Percentiles rank a stretch among this genome's conserved stretches.
phyloP scores from a whole-genome alignment of 2,797 vertebrate species.

The Chelon auratus region DNA sequence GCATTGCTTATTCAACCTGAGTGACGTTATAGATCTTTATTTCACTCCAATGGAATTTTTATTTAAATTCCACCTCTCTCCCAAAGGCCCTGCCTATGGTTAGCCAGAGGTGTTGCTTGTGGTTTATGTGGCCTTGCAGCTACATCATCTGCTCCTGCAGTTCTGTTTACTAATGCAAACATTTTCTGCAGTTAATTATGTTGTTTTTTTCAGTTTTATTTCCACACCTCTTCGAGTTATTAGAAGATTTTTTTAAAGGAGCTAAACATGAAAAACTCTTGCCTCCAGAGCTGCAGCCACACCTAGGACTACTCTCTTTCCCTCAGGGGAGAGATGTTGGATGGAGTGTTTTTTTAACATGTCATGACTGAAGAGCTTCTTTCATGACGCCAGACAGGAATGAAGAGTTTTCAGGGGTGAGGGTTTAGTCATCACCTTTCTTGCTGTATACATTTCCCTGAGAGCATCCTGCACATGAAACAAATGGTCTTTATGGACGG shows the following conservation, averaged over 20 bases:
- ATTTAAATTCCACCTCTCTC: slow-evolving; percentile 38
- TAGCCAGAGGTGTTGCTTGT: slow-evolving; percentile 54
- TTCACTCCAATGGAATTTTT: slow-evolving; percentile 16
- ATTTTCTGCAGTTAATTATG: slow-evolving; percentile 27
- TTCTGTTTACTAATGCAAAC: slow-evolving; percentile 57
- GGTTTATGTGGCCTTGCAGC: slow-evolving; percentile 52
- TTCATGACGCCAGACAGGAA: slow-evolving; percentile 65
- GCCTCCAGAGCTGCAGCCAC: slow-evolving; percentile 41
- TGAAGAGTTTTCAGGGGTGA: slow-evolving; percentile 38
- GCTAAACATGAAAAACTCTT: slow-evolving; percentile 26
- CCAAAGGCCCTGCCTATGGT: slow-evolving; percentile 55
- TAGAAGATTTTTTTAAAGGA: not conserved
- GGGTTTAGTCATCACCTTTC: slow-evolving; percentile 61
- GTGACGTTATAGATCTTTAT: slow-evolving; percentile 35
- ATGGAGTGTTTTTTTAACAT: slow-evolving; percentile 60
- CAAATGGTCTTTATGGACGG: slow-evolving; percentile 29
- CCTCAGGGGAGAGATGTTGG: slow-evolving; percentile 55
- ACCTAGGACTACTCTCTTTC: slow-evolving; percentile 46
- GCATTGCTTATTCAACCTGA: slow-evolving; percentile 14
- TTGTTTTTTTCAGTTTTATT: slow-evolving; percentile 23
- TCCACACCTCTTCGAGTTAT: slow-evolving; percentile 10
- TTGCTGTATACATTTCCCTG: slow-evolving; percentile 44
- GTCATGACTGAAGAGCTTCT: slow-evolving; percentile 73
- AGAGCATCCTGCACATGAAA: slow-evolving; percentile 42
- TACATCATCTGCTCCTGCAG: slow-evolving; percentile 39